Percentiles rank a stretch among this genome's conserved stretches.
These are phyloP conservation scores for Pogonophryne albipinna DNA, from an alignment of 2,797 vertebrate species.

Conservation along the genomic window DNA sequence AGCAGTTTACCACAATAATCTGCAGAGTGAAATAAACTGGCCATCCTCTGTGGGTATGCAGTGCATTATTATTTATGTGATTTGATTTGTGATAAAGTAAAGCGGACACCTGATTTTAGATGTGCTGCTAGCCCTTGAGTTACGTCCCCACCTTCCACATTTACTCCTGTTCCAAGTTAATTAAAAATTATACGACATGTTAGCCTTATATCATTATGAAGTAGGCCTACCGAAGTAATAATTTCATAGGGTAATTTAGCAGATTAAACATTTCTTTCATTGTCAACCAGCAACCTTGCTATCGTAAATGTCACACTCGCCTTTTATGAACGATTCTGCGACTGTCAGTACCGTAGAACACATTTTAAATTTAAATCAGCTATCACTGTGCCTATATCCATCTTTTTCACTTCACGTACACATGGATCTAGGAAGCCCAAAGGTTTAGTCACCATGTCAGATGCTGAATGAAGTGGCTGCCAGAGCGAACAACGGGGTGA, in stretches of 20 bases:
- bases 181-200: conserved; percentile 83
- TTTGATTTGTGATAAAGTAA: conserved; percentile 43
- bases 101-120: conserved; percentile 55
- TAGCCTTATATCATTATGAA: conserved; percentile 81
- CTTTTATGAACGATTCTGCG: conserved; percentile 61
- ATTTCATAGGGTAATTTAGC: conserved; percentile 75
- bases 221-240: conserved; percentile 71
- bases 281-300: conserved; percentile 79
- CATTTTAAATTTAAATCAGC: conserved; percentile 66
- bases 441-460: conserved; percentile 56
- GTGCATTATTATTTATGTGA: conserved; percentile 28
- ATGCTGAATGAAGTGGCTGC: conserved; percentile 45
- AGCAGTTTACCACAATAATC: conserved; percentile 25
- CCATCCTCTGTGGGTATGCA: not conserved
- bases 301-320: conserved; percentile 71
- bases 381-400: conserved; percentile 37
- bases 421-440: conserved; percentile 48
- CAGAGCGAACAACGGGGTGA: conserved; percentile 38
- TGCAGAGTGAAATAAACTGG: conserved; percentile 4
- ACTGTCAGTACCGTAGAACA: conserved; percentile 52
- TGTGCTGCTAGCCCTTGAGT: conserved; percentile 69
- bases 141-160: conserved; percentile 48
- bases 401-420: conserved; percentile 55
- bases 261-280: conserved; percentile 81
- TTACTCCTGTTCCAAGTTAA: conserved; percentile 75